These are phyloP conservation scores for Melospiza melodia DNA, from an alignment of 2,113 vertebrate species.

Conservation along the genomic window DNA sequence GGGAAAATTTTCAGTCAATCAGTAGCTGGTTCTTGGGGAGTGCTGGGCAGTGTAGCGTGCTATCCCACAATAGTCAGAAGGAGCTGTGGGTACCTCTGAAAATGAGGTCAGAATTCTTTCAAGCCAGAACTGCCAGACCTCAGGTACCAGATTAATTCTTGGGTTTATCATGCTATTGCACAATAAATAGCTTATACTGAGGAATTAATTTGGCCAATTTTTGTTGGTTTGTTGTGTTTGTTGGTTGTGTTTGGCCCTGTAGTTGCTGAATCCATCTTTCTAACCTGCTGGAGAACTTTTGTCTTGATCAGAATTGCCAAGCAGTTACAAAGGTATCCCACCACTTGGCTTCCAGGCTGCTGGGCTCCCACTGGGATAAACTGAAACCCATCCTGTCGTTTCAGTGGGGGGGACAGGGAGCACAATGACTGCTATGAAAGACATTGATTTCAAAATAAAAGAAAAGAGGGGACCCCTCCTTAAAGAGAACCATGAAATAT, in stretches of 20 bases:
- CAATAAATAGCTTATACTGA: background rate
- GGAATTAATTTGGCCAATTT: background rate
- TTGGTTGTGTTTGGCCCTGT: background rate
- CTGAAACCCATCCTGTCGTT: slow-evolving; percentile 60
- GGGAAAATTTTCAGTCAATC: background rate
- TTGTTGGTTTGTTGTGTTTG: background rate
- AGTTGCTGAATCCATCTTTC: slow-evolving; percentile 33
- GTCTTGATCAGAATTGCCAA: slow-evolving; percentile 43
- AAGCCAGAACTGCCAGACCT: background rate
- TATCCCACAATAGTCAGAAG: background rate
- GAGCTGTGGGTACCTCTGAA: background rate
- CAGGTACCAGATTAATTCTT: background rate
- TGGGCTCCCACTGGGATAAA: slow-evolving; percentile 57
- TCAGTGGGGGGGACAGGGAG: slow-evolving; percentile 21
- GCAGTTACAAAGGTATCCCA: slow-evolving; percentile 38
- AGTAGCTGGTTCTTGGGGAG: background rate
- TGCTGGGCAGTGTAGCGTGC: background rate
- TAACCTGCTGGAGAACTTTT: slow-evolving; percentile 58
- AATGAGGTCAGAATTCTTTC: background rate
- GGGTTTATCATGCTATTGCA: background rate
- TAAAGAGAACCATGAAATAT: slow-evolving; percentile 68
- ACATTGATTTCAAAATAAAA: slow-evolving; percentile 61
- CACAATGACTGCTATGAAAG: slow-evolving; percentile 58
- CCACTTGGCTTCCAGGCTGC: slow-evolving; percentile 58
- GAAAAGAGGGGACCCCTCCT: slow-evolving; percentile 8